Evolutionary conservation across 2,797 vertebrate genomes (phyloP).

Genomic region (Channa striata): DNA sequence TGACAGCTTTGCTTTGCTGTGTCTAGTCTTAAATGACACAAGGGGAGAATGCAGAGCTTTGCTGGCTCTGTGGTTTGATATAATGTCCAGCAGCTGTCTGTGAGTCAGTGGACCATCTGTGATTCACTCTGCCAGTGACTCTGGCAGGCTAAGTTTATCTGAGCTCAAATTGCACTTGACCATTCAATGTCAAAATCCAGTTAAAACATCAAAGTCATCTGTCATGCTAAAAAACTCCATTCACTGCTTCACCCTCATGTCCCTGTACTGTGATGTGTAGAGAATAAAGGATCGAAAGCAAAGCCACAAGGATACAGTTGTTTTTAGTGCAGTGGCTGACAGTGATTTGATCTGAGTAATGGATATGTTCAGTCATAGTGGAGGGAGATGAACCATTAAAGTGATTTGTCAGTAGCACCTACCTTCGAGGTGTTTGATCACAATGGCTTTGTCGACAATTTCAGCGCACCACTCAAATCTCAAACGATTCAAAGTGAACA

Average conservation of each 20-base stretch:
- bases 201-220: constrained; percentile 41
- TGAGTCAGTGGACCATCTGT: constrained; percentile 61
- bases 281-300: constrained; percentile 16
- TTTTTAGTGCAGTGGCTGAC: constrained; percentile 33
- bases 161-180: constrained; percentile 47
- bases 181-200: constrained; percentile 51
- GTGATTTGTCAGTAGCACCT: constrained; percentile 44
- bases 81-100: constrained; percentile 52
- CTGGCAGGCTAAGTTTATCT: constrained; percentile 34
- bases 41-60: background rate
- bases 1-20: constrained; percentile 5
- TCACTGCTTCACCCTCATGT: constrained; percentile 8
- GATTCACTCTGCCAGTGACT: constrained; percentile 29
- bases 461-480: constrained; percentile 19
- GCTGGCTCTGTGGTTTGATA: constrained; percentile 31
- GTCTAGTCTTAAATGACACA: background rate
- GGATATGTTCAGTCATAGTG: constrained; percentile 31
- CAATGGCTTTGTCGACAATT: constrained; percentile 38
- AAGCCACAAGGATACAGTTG: constrained; percentile 8
- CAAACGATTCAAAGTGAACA: constrained; percentile 43
- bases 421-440: constrained; percentile 50
- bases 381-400: constrained; percentile 47
- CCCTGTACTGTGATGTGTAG: background rate
- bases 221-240: constrained; percentile 2
- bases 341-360: constrained; percentile 35